Evolutionary conservation across 2,888 invertebrate species (phyloP), one percentile per base, ranked within the genome.

Genomic region (Ecliptopera silaceata): DNA sequence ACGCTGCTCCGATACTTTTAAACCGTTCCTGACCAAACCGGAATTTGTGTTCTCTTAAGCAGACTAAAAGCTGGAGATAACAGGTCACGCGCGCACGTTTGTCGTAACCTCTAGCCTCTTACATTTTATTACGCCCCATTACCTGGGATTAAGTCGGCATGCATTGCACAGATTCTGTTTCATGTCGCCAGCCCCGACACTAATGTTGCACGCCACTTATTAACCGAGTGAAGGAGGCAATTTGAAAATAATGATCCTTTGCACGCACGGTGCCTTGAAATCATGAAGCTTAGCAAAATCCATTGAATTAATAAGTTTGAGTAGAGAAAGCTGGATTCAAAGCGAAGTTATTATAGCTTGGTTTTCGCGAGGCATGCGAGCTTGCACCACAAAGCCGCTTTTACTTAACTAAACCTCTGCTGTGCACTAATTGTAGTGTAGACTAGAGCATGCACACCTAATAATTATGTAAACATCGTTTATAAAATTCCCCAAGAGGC

Each of bases 121-220:
- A 87, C 88, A 86, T 88, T 89, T 88, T 88, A 88, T 87, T 86
- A 83, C 81, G 74, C 74, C 79, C 82, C 85, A 86, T 88, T 87
- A 88, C 86, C 84, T 80, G 79, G 80, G 83, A 88, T 88, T 87
- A 88, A 86, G 84, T 80, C 82, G 70, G 77, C 81, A 82, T 84
- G 82, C 82, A 84, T 82, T 76, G 79, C 73, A 72, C 71, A 78
- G 78, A 77, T 81, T 81, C 82, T 84, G 80, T 79, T 80, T 79
- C 83, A 80, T 80, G 82, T 79, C 77, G 67, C 70, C 78, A 71
- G 64, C 72, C 74, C 74, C 69, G 66, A 61, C 70, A 74, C 71
- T 82, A 81, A 79, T 79, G 73, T 73, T 71, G 64, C 71, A 68
- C 66, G 69, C 69, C 71, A 70, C 75, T 77, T 71, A 71, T 26